A percentile compares a stretch with the other conserved stretches of the same genome.
phyloP scores from a whole-genome alignment of 2,113 vertebrate species.

The Cololabis saira region DNA sequence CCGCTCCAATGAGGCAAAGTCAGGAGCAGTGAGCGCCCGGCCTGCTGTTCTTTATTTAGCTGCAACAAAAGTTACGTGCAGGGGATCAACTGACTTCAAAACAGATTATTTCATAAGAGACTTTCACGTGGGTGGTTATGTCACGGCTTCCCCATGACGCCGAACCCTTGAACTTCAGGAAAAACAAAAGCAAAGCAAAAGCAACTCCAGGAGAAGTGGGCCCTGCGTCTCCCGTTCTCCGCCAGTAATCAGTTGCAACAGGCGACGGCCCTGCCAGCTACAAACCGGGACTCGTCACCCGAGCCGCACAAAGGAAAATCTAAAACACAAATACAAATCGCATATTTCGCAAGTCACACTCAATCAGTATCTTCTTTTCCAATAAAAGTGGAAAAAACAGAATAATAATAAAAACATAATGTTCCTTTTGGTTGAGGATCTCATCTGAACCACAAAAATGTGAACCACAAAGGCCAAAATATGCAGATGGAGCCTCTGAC shows the following conservation, averaged over 20 bases:
- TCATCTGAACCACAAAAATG: constrained; percentile 53
- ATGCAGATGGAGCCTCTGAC: constrained; percentile 45
- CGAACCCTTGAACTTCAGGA: too few species aligned
- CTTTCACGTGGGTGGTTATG: constrained; percentile 35
- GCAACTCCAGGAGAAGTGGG: constrained; percentile 8
- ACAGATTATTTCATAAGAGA: constrained; percentile 10
- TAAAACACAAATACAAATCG: constrained; percentile 15
- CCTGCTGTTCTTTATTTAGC: constrained; percentile 16
- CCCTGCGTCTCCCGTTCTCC: constrained; percentile 30
- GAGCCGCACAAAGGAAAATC: constrained; percentile 29
- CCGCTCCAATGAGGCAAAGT: constrained; percentile 20
- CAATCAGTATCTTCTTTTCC: constrained; percentile 29
- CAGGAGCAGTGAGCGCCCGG: constrained; percentile 1
- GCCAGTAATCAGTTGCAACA: constrained; percentile 56
- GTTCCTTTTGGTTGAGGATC: constrained; percentile 59
- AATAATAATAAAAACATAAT: constrained; percentile 55
- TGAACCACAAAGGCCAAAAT: constrained; percentile 42
- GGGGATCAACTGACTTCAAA: constrained; percentile 23
- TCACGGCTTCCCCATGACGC: constrained; percentile 13
- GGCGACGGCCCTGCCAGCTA: constrained; percentile 23
- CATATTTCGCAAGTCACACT: constrained; percentile 29
- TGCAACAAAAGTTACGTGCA: constrained; percentile 13
- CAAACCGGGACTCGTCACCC: constrained; percentile 17
- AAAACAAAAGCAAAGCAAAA: not conserved
- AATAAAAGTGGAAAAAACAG: constrained; percentile 1